phyloP scores from a whole-genome alignment of 2,797 vertebrate genomes.

The Lepilemur ruficaudatus region DNA sequence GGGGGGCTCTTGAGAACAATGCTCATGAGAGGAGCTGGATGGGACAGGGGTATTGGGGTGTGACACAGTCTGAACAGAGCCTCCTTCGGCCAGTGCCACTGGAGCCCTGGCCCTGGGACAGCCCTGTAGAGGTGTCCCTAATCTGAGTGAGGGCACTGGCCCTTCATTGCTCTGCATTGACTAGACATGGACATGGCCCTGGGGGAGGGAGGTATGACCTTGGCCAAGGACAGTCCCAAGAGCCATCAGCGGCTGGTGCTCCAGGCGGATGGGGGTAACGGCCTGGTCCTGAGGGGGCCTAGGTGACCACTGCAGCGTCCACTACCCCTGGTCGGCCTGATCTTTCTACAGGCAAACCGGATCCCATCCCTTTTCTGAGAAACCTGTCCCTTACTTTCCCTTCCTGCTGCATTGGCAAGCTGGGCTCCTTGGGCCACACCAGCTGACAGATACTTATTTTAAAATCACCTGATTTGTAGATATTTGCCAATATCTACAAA shows the following conservation, averaged over 20 bases:
- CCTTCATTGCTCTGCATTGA: background rate
- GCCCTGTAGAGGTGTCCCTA: background rate
- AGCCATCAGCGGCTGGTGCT: background rate
- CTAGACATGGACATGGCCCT: background rate
- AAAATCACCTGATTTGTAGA: background rate
- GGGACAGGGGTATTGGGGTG: background rate
- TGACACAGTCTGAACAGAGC: background rate
- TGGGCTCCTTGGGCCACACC: background rate
- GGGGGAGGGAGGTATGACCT: background rate
- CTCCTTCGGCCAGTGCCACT: background rate
- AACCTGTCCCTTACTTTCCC: background rate
- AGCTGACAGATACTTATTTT: background rate
- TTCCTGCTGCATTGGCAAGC: background rate
- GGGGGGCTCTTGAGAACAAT: background rate
- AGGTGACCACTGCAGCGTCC: background rate
- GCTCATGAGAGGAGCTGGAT: background rate
- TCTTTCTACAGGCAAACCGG: background rate
- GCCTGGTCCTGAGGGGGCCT: background rate
- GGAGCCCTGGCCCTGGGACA: background rate
- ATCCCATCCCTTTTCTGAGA: background rate
- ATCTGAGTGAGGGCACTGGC: background rate
- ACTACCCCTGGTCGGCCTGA: fast-evolving
- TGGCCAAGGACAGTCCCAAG: background rate
- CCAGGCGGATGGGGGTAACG: background rate
- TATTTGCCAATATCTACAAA: background rate